Evolutionary conservation across 2,113 vertebrate genomes (phyloP).

Genomic region (Phylloscopus trochiloides): DNA sequence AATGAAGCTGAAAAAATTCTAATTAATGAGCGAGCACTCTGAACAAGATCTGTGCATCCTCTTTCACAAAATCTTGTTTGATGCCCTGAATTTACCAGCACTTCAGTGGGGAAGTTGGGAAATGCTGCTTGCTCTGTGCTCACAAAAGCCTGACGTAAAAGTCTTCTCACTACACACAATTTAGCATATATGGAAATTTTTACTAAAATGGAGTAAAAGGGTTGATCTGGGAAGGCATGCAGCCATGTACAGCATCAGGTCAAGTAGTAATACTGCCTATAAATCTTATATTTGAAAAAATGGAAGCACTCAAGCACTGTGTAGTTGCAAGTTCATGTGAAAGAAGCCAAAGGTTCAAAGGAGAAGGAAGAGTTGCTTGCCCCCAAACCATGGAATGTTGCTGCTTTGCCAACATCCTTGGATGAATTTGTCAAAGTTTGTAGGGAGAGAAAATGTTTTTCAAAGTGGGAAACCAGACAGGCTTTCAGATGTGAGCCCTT

Average conservation of each 20-base stretch:
- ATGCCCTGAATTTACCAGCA: neutral
- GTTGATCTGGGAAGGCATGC: neutral
- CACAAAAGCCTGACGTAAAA: neutral
- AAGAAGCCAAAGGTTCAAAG: neutral
- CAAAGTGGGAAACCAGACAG: neutral
- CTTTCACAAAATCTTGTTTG: neutral
- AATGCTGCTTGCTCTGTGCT: neutral
- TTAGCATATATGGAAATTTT: neutral
- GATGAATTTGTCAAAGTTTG: neutral
- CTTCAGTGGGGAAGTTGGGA: neutral
- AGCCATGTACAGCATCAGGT: neutral
- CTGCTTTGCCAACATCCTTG: neutral
- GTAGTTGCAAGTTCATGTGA: neutral
- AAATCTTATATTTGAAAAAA: neutral
- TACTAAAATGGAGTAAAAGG: neutral
- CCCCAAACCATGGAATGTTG: neutral
- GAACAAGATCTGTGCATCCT: neutral
- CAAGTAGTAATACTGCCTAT: neutral
- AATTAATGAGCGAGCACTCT: accelerated
- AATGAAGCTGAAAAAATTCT: neutral
- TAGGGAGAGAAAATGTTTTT: neutral
- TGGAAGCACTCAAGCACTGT: neutral
- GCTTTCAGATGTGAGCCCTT: neutral
- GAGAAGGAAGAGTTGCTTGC: neutral
- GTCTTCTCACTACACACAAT: neutral